Percentiles rank a stretch among this genome's conserved stretches.
These are phyloP conservation scores for Lasioglossum morio DNA, from an alignment of 2,888 invertebrate species.

Conservation along the genomic window DNA sequence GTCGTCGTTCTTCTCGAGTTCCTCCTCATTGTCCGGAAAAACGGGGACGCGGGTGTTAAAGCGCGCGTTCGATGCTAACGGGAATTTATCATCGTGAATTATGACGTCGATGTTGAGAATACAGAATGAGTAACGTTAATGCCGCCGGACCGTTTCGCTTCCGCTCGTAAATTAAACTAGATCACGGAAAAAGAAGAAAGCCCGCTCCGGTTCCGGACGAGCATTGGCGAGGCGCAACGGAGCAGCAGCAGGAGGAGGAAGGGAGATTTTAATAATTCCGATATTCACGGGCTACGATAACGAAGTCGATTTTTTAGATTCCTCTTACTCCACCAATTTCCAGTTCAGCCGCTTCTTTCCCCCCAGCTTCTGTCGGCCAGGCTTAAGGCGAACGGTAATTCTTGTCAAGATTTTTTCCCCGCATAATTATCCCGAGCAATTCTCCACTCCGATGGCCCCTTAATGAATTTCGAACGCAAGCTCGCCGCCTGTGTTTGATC, in stretches of 20 bases:
- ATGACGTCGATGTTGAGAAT: constrained; percentile 73
- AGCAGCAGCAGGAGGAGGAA: neutral
- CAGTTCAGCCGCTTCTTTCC: constrained; percentile 10
- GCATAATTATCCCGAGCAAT: constrained; percentile 53
- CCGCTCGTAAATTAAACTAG: constrained; percentile 71
- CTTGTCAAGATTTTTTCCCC: constrained; percentile 50
- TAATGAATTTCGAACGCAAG: constrained; percentile 45
- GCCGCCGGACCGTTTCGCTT: constrained; percentile 66
- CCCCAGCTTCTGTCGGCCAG: neutral
- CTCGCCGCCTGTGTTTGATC: constrained; percentile 22
- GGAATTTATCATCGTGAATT: constrained; percentile 74
- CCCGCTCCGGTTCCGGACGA: neutral
- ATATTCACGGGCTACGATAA: constrained; percentile 61
- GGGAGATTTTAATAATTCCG: constrained; percentile 67
- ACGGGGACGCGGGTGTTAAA: constrained; percentile 57
- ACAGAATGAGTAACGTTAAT: constrained; percentile 73
- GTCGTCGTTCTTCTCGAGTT: constrained; percentile 68
- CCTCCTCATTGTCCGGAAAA: constrained; percentile 64
- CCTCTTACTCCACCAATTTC: constrained; percentile 47
- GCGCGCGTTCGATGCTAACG: constrained; percentile 71
- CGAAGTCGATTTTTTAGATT: constrained; percentile 53
- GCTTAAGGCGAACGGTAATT: constrained; percentile 34
- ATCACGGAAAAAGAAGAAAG: constrained; percentile 39
- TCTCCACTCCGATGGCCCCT: constrained; percentile 19
- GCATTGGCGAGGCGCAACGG: neutral